Percentiles rank a stretch among this genome's conserved stretches.
Conservation (phyloP, 2,888 invertebrate genomes). For the Polymixis flavicincta region DNA sequence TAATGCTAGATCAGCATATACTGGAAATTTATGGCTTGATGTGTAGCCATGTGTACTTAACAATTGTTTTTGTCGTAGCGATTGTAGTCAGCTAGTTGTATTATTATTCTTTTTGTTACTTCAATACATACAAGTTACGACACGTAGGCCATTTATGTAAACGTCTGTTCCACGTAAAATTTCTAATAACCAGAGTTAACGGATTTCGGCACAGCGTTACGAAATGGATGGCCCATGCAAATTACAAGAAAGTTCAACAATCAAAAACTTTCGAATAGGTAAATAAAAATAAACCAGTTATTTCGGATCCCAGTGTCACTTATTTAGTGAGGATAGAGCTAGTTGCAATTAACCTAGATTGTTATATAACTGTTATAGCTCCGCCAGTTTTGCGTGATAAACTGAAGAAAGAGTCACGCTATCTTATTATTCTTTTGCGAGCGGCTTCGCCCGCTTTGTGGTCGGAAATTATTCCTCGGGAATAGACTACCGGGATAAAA, state of each 20-base stretch:
- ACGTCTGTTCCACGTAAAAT: background rate
- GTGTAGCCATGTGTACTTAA: too few relatives aligned
- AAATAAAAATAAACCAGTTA: slow-evolving; percentile 21
- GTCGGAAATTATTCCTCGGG: too few relatives aligned
- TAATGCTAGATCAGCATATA: too few relatives aligned
- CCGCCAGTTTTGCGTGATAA: background rate
- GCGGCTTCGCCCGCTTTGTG: too few relatives aligned
- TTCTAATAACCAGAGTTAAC: background rate
- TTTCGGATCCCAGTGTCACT: background rate
- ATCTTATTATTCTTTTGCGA: background rate
- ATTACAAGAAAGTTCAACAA: slow-evolving; percentile 22
- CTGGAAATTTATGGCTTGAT: too few relatives aligned
- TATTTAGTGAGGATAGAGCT: slow-evolving; percentile 6
- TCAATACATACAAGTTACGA: background rate
- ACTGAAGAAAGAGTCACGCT: background rate
- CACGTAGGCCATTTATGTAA: background rate
- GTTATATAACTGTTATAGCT: slow-evolving; percentile 5
- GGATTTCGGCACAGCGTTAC: background rate
- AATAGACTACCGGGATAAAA: too few relatives aligned
- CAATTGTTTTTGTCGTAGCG: background rate
- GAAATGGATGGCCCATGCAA: slow-evolving; percentile 7
- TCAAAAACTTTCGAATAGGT: slow-evolving; percentile 13
- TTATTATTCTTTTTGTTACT: background rate
- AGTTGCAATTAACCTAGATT: slow-evolving; percentile 18
- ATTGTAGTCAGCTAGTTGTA: background rate